phyloP scores from a whole-genome alignment of 92 coral and sea anemone genomes.

The Porites cylindrica region DNA sequence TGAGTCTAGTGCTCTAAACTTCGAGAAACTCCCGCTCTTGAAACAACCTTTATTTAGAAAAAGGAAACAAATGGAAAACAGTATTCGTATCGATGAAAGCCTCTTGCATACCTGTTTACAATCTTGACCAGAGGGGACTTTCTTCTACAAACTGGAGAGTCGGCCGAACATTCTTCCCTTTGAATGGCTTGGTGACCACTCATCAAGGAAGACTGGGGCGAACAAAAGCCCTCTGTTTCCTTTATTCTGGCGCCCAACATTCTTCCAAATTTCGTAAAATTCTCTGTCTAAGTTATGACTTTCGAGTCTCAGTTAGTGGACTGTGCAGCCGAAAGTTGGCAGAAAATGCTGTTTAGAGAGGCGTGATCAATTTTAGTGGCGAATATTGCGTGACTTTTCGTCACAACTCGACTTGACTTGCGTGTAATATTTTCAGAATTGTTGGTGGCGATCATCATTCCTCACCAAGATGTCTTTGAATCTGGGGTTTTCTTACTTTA shows the following conservation, averaged over 20 bases:
- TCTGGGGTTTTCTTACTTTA: slow-evolving; percentile 75
- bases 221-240: too few relatives aligned
- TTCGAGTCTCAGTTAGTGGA: neutral
- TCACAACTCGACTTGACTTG: neutral
- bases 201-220: neutral
- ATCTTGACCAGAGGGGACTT: neutral
- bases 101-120: neutral
- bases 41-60: neutral
- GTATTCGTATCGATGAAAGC: neutral
- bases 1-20: too few relatives aligned
- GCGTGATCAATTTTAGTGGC: neutral
- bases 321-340: neutral
- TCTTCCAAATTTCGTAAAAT: neutral
- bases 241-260: neutral
- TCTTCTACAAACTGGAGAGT: neutral
- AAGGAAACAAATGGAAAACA: neutral
- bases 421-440: neutral
- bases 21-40: neutral
- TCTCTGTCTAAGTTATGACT: neutral
- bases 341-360: neutral
- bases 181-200: slow-evolving; percentile 16
- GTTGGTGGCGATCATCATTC: neutral
- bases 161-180: neutral
- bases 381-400: slow-evolving; percentile 30
- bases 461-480: slow-evolving; percentile 55